phyloP scores from a whole-genome alignment of 1,140 invertebrate species.

The Heliconius eleuchia region DNA sequence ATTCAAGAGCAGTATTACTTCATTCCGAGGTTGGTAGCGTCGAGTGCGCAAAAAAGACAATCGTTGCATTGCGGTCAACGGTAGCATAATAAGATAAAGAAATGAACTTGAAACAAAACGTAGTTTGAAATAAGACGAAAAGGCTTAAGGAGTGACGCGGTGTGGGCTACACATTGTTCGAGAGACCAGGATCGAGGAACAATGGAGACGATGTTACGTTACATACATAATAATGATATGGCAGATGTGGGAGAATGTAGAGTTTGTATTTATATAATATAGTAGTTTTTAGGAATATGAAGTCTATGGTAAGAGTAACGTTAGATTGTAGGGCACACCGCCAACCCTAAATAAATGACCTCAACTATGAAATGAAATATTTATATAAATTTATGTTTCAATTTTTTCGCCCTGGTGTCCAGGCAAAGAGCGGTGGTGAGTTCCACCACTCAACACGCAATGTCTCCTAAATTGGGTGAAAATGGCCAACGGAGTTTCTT shows the following conservation, averaged over 20 bases:
- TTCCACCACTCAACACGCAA: too few species aligned
- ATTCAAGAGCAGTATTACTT: conserved; percentile 70
- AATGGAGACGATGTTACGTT: conserved; percentile 50
- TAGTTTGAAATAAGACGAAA: conserved; percentile 78
- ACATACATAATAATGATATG: conserved; percentile 7
- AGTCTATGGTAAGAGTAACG: too few species aligned
- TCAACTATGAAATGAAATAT: too few species aligned
- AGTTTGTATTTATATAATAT: conserved; percentile 1
- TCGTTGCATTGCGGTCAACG: conserved; percentile 66
- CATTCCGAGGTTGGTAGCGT: conserved; percentile 64
- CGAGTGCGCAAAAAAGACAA: conserved; percentile 73
- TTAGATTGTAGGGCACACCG: too few species aligned
- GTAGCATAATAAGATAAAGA: conserved; percentile 81
- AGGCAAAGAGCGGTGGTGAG: too few species aligned
- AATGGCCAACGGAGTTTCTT: too few species aligned
- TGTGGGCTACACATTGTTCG: conserved; percentile 72
- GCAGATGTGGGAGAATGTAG: conserved; percentile 8
- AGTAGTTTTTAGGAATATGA: not conserved
- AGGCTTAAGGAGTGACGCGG: conserved; percentile 77
- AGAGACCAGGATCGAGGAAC: conserved; percentile 29
- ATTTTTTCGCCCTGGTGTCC: too few species aligned
- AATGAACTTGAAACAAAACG: conserved; percentile 76
- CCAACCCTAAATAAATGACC: too few species aligned
- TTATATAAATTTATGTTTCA: too few species aligned
- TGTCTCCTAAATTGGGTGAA: too few species aligned